Evolutionary conservation across 2,797 vertebrate species (phyloP).

Genomic region (Falco rusticolus): DNA sequence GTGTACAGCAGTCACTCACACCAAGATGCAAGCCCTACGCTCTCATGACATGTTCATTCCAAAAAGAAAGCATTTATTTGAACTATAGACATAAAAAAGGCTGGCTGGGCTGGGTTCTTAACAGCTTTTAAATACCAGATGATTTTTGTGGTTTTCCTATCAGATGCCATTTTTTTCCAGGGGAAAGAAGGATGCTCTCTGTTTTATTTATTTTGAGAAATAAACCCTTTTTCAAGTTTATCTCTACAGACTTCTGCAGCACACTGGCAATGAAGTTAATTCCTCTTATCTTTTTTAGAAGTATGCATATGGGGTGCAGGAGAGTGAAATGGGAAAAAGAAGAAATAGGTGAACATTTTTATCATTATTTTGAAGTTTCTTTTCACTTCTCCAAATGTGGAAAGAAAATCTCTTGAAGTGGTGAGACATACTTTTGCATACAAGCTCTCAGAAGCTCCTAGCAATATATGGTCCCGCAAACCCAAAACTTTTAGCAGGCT

Average conservation of each 20-base stretch:
- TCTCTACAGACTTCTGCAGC: neutral
- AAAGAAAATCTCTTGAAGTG: neutral
- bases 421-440: neutral
- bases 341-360: neutral
- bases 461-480: neutral
- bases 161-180: neutral
- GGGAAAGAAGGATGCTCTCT: neutral
- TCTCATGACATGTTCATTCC: neutral
- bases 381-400: neutral
- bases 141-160: neutral
- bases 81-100: neutral
- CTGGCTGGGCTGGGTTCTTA: neutral
- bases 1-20: neutral
- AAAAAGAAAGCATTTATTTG: neutral
- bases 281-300: neutral
- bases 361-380: neutral
- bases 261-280: neutral
- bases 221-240: neutral
- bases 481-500: neutral
- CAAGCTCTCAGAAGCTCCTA: neutral
- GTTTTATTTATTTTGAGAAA: conserved; percentile 3
- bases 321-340: neutral
- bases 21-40: neutral
- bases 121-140: neutral
- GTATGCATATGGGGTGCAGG: neutral